These are phyloP conservation scores for Euura saliciscinereae DNA, from an alignment of 1,140 invertebrate genomes.

Conservation along the genomic window DNA sequence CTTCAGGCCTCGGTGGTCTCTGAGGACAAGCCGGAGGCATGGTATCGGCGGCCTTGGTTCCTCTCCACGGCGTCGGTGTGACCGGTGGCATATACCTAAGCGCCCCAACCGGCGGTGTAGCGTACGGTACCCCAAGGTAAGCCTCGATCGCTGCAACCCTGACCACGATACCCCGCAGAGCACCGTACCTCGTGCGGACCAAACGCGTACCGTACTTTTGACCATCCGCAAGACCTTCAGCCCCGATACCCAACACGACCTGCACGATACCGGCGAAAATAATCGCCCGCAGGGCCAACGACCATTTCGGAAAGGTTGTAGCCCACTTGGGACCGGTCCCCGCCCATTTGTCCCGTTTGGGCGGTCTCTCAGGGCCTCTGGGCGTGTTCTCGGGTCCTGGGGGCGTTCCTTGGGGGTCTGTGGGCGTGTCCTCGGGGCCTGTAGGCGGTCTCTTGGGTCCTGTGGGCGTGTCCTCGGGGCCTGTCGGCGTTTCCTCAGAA, in stretches of 20 bases:
- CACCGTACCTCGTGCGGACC: conserved; percentile 86
- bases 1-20: conserved; percentile 75
- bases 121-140: conserved; percentile 96
- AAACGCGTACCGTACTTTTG: conserved; percentile 81
- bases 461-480: no score
- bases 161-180: conserved; percentile 81
- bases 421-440: no score
- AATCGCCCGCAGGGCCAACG: conserved; percentile 16
- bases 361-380: background rate
- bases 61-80: conserved; percentile 86
- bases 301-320: no score
- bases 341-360: no score
- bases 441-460: no score
- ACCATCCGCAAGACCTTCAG: conserved; percentile 56
- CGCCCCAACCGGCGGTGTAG: conserved; percentile 77
- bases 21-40: conserved; percentile 92
- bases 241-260: conserved; percentile 53
- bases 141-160: conserved; percentile 85
- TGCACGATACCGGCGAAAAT: conserved; percentile 52
- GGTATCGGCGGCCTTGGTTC: conserved; percentile 78
- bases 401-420: background rate
- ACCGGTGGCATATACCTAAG: conserved; percentile 93
- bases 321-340: background rate
- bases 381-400: background rate
- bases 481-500: no score